Evolutionary conservation across 2,113 vertebrate species (phyloP).

Genomic region (Psammodynastes pulverulentus): DNA sequence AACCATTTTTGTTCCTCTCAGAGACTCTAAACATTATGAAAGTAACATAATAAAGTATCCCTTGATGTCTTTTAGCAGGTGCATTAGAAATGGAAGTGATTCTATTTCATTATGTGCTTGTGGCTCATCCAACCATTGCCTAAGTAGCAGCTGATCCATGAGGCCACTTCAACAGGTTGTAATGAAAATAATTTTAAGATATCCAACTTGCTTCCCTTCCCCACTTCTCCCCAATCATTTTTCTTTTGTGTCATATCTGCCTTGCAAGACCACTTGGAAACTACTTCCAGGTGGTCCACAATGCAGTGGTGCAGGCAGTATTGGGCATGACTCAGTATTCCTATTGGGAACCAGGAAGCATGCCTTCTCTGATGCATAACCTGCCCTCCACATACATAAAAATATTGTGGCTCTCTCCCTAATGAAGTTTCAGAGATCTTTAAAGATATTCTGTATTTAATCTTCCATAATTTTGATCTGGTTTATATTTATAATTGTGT

Average conservation of each 20-base stretch:
- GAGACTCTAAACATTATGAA: background rate
- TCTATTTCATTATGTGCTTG: background rate
- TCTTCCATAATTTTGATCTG: background rate
- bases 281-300: background rate
- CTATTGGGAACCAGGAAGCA: background rate
- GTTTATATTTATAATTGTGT: background rate
- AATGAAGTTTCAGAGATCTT: background rate
- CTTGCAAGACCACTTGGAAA: background rate
- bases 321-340: background rate
- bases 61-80: background rate
- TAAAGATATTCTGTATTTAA: background rate
- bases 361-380: background rate
- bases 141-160: background rate
- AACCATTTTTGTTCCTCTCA: background rate
- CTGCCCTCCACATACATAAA: background rate
- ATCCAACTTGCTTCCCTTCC: background rate
- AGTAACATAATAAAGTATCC: background rate
- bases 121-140: background rate
- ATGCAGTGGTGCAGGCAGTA: background rate
- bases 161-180: background rate
- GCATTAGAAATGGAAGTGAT: background rate
- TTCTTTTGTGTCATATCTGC: background rate
- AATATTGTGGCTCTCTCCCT: background rate
- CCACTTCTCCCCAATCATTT: background rate
- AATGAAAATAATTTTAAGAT: background rate